Evolutionary conservation across 1,140 invertebrate genomes (phyloP), one percentile per base, ranked within the genome.

Genomic region (Zaprionus taronus): DNA sequence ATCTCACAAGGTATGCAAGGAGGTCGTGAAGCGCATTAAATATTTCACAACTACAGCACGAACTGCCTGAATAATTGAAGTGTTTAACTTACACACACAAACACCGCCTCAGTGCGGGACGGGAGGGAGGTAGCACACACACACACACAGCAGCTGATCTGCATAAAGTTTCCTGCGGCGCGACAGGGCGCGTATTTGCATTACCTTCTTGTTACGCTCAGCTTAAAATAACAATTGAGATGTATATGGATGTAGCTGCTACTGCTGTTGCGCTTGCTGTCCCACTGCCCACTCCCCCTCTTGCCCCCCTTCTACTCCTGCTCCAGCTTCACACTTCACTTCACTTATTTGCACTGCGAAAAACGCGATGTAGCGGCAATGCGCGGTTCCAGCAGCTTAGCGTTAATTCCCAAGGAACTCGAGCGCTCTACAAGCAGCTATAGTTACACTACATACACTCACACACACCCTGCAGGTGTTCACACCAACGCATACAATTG

Each of bases 361-460:
- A 11, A 34, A 68, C 75, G 71, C 47, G 65, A 31, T 44, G 38
- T 12, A 44, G 41, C 47, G 36, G 56, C 31, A 58, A 12, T 51
- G 44, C 71, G 73, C 56, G 72, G 51, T 68, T 78, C 62, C 78
- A 70, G 66, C 81, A 90, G 81, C 84, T 89, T 89, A 85, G 67
- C 80, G 75, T 74, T 90, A 85, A 89, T 89, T 90, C 85, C 85
- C 84, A 79, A 79, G 84, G 51, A 84, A 85, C 72, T 76, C 60
- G 61, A 84, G 71, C 53, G 72, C 36, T 81, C 62, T 73, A 44
- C 80, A 67, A 68, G 17, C 20, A 31, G 49, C 36, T 56, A 44
- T 62, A 75, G 70, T 67, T 51, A 68, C 64, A 57, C 15, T 66
- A 79, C 36, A 38, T 31, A 76, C 15, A 53, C 26, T 64, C n/a